phyloP scores from a whole-genome alignment of 2,888 invertebrate species.

The Lasioglossum oenotherae region DNA sequence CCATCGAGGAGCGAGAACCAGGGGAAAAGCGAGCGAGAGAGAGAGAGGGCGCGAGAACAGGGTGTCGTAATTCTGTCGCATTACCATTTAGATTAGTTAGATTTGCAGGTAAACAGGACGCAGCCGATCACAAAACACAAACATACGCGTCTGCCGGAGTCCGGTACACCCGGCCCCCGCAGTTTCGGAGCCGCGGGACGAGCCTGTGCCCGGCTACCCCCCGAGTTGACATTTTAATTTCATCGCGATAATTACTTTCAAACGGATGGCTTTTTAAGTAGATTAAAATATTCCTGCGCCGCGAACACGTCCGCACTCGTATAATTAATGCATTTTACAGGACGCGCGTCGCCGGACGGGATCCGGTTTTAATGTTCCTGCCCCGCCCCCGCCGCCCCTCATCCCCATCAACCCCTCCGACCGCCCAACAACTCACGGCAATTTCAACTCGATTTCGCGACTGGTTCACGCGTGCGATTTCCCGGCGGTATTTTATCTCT shows the following conservation, averaged over 20 bases:
- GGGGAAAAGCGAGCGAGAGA: not conserved
- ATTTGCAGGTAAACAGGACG: constrained; percentile 79
- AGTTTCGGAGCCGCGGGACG: not conserved
- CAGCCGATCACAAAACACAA: constrained; percentile 78
- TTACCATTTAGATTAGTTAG: constrained; percentile 82
- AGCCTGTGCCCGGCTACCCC: not conserved
- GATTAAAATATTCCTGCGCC: constrained; percentile 82
- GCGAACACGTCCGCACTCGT: constrained; percentile 74
- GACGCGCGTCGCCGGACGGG: constrained; percentile 37
- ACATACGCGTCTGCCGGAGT: constrained; percentile 57
- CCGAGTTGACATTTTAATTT: constrained; percentile 82
- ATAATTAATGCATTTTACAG: constrained; percentile 81
- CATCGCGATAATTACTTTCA: constrained; percentile 82
- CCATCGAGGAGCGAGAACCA: not conserved
- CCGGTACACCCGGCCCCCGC: constrained; percentile 45
- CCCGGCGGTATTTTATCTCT: constrained; percentile 28
- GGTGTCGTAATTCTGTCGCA: constrained; percentile 78
- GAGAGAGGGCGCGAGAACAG: not conserved
- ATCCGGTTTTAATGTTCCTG: constrained; percentile 32
- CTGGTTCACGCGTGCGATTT: constrained; percentile 3
- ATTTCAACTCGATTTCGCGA: constrained; percentile 77
- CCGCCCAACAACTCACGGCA: constrained; percentile 25
- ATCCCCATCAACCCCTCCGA: too few relatives aligned
- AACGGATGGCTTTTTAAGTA: constrained; percentile 83
- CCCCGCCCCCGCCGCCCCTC: constrained; percentile 3